Conservation (phyloP, 2,113 vertebrate genomes). For the Gulo gulo region DNA sequence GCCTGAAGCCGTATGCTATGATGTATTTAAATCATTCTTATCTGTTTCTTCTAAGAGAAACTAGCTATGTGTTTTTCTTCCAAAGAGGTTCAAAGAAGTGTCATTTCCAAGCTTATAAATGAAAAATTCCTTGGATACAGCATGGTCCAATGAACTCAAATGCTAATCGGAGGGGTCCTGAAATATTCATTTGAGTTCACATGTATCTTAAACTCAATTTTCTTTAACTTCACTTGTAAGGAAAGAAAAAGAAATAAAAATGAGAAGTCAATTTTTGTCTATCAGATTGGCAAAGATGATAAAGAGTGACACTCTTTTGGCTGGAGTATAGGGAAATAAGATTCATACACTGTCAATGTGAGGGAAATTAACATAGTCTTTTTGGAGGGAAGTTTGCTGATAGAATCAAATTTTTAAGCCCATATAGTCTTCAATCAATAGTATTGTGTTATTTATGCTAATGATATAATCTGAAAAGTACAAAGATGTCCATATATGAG, state of each 20-base stretch:
- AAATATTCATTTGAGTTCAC: slow-evolving; percentile 11
- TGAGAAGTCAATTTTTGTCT: background rate
- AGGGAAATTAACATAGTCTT: background rate
- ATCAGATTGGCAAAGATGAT: background rate
- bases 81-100: slow-evolving; percentile 22
- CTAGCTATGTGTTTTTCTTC: background rate
- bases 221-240: slow-evolving; percentile 9
- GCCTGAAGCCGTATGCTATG: slow-evolving; percentile 54
- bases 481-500: background rate
- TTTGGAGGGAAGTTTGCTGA: background rate
- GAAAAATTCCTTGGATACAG: slow-evolving; percentile 36
- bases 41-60: slow-evolving; percentile 57
- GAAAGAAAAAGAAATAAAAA: slow-evolving; percentile 26
- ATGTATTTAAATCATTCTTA: slow-evolving; percentile 64
- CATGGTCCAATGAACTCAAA: background rate
- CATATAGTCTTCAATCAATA: background rate
- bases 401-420: background rate
- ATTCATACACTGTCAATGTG: background rate
- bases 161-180: background rate
- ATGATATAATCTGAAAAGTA: background rate
- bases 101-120: slow-evolving; percentile 32
- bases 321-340: background rate
- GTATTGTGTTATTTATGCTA: background rate
- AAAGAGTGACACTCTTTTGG: background rate
- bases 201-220: slow-evolving; percentile 4